These are phyloP conservation scores for Oscheius sp. DNA, from an alignment of 2,888 invertebrate species.

Conservation along the genomic window DNA sequence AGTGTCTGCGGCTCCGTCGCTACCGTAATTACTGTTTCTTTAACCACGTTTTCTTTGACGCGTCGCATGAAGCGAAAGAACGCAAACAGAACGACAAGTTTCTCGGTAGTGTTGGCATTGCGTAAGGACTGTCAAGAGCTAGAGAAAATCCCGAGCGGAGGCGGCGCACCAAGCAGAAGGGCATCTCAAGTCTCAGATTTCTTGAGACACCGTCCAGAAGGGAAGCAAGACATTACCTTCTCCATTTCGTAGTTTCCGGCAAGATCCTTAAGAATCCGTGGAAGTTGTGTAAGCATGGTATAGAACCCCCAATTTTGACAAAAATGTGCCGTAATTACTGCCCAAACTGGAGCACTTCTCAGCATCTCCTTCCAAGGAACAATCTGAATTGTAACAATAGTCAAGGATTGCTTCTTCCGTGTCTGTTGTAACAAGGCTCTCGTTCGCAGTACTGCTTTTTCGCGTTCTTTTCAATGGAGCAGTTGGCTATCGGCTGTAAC, in stretches of 20 bases:
- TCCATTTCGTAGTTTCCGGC: slow-evolving; percentile 60
- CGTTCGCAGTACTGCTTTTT: slow-evolving; percentile 12
- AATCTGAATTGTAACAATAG: slow-evolving; percentile 40
- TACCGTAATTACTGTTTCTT: slow-evolving; percentile 12
- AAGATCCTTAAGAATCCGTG: slow-evolving; percentile 72
- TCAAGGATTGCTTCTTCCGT: background rate
- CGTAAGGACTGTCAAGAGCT: slow-evolving; percentile 34
- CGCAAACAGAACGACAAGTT: slow-evolving; percentile 22
- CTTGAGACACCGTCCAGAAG: too few species aligned
- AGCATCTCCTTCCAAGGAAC: slow-evolving; percentile 72
- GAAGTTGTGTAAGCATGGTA: slow-evolving; percentile 73
- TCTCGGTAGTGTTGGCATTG: slow-evolving; percentile 33
- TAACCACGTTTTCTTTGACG: background rate
- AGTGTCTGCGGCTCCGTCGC: background rate
- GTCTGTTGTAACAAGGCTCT: background rate
- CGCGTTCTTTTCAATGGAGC: slow-evolving; percentile 10
- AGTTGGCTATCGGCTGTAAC: slow-evolving; percentile 24
- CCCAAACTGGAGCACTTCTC: slow-evolving; percentile 72
- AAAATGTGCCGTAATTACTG: slow-evolving; percentile 72
- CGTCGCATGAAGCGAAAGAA: slow-evolving; percentile 10
- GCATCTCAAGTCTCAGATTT: background rate
- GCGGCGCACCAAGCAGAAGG: too few species aligned
- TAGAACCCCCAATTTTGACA: slow-evolving; percentile 74
- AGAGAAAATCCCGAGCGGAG: slow-evolving; percentile 15
- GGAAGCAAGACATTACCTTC: slow-evolving; percentile 44